A percentile compares a stretch with the other conserved stretches of the same genome.
Conservation (phyloP, 2,888 invertebrate species). For the Lamellibrachia satsuma region DNA sequence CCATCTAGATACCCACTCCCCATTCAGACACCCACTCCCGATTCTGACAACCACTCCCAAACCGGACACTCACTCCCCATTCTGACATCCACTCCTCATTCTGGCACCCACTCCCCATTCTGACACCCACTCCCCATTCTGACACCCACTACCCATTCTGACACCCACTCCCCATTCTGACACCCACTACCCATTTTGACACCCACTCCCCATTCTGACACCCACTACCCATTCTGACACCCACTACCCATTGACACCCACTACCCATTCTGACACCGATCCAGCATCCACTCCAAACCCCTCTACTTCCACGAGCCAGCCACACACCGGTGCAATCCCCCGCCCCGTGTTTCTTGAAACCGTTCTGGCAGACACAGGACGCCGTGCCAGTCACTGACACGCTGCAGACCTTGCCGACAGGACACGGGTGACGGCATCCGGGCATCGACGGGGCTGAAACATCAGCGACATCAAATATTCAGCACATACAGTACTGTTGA, state of each 20-base stretch:
- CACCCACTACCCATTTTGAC: not conserved
- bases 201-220: not conserved
- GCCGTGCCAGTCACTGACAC: not conserved
- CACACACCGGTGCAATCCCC: not conserved
- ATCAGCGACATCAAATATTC: not conserved
- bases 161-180: not conserved
- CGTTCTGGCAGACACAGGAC: not conserved
- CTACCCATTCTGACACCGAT: too few species aligned
- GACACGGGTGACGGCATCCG: not conserved
- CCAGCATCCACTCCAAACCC: too few species aligned
- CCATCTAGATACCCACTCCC: too few species aligned
- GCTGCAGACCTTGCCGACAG: not conserved
- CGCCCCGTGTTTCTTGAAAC: not conserved
- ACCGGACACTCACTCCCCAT: not conserved
- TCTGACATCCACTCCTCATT: not conserved
- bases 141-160: not conserved
- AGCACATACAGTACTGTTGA: too few species aligned
- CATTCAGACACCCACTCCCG: not conserved
- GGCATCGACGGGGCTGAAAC: not conserved
- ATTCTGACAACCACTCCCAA: not conserved
- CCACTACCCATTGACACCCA: too few species aligned
- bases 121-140: not conserved
- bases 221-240: too few species aligned
- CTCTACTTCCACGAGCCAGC: not conserved
- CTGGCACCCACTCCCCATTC: not conserved